phyloP scores from a whole-genome alignment of 1,140 invertebrate genomes.

The Tetramorium simillimum region DNA sequence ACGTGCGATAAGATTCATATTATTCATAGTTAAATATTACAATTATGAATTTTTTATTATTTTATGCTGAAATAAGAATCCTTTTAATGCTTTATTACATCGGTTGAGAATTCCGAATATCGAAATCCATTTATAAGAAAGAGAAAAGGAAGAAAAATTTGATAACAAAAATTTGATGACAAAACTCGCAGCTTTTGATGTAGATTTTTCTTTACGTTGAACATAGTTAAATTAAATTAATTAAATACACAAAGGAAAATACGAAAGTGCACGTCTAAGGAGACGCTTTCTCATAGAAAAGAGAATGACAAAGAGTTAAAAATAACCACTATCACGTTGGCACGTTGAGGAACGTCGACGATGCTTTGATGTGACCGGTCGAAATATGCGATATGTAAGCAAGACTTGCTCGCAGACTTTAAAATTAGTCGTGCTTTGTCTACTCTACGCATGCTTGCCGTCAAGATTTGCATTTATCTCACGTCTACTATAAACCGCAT shows the following conservation, averaged over 20 bases:
- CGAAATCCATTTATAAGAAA: background rate
- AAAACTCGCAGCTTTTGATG: background rate
- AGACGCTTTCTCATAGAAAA: background rate
- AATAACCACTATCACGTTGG: constrained; percentile 13
- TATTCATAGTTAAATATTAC: background rate
- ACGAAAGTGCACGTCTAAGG: background rate
- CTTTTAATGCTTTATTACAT: background rate
- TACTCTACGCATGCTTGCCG: background rate
- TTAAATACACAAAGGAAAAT: background rate
- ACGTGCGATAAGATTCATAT: background rate
- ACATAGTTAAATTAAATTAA: background rate
- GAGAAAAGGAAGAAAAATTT: background rate
- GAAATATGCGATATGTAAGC: constrained; percentile 51
- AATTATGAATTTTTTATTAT: background rate
- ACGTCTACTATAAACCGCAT: constrained; percentile 1
- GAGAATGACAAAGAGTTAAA: background rate
- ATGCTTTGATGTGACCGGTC: constrained; percentile 44
- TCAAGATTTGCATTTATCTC: constrained; percentile 24
- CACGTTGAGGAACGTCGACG: constrained; percentile 6
- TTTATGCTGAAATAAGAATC: background rate
- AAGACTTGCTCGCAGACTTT: constrained; percentile 20
- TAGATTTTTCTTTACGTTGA: background rate
- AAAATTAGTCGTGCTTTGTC: constrained; percentile 53
- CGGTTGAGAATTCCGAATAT: background rate
- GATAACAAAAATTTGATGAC: background rate